Percentiles rank a stretch among this genome's conserved stretches.
phyloP scores from a whole-genome alignment of 2,888 invertebrate species.

The Euzetes globulus region DNA sequence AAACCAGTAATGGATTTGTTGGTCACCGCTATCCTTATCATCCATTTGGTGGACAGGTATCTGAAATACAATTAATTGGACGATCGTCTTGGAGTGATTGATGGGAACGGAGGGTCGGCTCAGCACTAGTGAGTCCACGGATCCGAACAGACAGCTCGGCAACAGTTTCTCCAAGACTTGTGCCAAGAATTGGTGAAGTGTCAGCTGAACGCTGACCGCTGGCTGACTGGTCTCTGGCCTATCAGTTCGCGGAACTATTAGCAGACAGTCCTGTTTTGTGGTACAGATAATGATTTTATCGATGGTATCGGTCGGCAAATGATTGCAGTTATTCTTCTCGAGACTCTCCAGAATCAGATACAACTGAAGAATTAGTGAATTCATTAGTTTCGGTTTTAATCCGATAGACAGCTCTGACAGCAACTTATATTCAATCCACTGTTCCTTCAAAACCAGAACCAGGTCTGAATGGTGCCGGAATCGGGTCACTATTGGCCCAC shows the following conservation, averaged over 20 bases:
- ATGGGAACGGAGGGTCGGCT: neutral
- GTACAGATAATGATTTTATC: neutral
- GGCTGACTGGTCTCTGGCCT: too few species aligned
- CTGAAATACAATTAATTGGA: neutral
- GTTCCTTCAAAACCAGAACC: neutral
- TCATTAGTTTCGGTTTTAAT: neutral
- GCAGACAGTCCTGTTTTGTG: neutral
- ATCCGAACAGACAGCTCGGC: slow-evolving; percentile 1
- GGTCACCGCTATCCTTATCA: neutral
- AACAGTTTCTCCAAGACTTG: slow-evolving; percentile 3
- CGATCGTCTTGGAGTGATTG: slow-evolving; percentile 7
- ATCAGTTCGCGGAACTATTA: neutral
- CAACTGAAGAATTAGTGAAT: slow-evolving; percentile 18
- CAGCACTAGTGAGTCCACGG: neutral
- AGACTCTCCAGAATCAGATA: neutral
- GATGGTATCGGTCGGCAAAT: neutral
- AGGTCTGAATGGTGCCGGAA: slow-evolving; percentile 5
- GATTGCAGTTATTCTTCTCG: neutral
- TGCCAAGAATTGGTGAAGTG: slow-evolving; percentile 14
- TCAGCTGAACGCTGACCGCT: neutral
- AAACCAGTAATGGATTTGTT: slow-evolving; percentile 16
- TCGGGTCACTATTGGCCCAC: neutral
- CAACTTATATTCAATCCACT: neutral
- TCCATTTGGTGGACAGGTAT: slow-evolving; percentile 6
- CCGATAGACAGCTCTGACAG: neutral